Evolutionary conservation across 1,140 invertebrate species (phyloP).

Genomic region (Hyposmocoma kahamanoa): DNA sequence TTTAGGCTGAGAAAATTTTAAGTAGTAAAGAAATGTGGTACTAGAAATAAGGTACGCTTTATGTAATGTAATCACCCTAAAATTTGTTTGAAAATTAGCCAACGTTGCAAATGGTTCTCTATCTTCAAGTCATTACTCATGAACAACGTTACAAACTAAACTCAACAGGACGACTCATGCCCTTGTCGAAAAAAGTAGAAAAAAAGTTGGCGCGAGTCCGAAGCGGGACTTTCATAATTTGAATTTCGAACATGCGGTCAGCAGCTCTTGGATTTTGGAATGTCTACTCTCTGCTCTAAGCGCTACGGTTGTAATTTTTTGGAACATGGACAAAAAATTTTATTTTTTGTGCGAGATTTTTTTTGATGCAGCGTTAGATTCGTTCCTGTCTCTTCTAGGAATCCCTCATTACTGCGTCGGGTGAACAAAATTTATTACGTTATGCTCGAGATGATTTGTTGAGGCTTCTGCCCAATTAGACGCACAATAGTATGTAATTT

Average conservation of each 20-base stretch:
- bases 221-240: background rate
- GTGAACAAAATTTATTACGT: slow-evolving; percentile 36
- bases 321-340: slow-evolving; percentile 7
- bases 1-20: background rate
- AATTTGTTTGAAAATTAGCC: too few species aligned
- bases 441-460: slow-evolving; percentile 29
- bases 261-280: too few species aligned
- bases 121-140: background rate
- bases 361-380: slow-evolving; percentile 13
- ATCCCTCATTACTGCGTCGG: slow-evolving; percentile 37
- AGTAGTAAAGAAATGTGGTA: background rate
- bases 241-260: too few species aligned
- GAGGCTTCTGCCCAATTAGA: slow-evolving; percentile 1
- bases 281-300: background rate
- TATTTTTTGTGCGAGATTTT: slow-evolving; percentile 14
- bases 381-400: slow-evolving; percentile 38
- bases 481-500: too few species aligned
- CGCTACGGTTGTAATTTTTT: background rate
- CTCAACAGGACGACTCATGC: slow-evolving; percentile 14
- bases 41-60: background rate
- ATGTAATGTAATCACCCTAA: too few species aligned
- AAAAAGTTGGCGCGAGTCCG: slow-evolving; percentile 25
- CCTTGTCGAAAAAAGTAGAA: slow-evolving; percentile 22
- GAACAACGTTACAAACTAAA: slow-evolving; percentile 6
- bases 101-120: background rate